Conservation (phyloP, 2,113 vertebrate species). For the Grammomys dolichurus region DNA sequence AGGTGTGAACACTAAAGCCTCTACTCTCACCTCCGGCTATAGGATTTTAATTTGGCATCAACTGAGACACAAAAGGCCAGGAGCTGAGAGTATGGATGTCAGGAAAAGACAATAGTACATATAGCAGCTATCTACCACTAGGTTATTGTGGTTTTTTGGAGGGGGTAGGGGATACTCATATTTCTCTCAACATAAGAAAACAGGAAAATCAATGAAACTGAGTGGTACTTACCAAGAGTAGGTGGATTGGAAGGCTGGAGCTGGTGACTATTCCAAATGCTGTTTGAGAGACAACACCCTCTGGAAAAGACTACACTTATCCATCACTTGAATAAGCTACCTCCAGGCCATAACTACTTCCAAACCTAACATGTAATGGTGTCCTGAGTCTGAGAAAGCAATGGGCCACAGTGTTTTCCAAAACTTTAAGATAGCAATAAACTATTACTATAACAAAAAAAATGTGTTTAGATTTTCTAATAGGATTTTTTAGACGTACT, state of each 20-base stretch:
- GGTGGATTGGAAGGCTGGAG: neutral
- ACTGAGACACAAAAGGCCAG: neutral
- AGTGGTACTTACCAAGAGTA: neutral
- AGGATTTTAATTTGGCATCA: neutral
- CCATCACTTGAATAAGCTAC: neutral
- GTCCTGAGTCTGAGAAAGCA: neutral
- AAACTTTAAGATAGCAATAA: neutral
- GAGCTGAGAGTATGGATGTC: neutral
- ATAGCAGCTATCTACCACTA: no score
- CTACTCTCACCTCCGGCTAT: neutral
- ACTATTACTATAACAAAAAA: neutral
- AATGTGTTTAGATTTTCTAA: neutral
- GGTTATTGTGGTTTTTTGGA: neutral
- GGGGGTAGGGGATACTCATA: fast-evolving
- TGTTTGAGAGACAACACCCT: neutral
- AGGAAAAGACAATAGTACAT: neutral
- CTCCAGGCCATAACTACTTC: neutral
- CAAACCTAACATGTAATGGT: neutral
- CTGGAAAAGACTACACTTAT: neutral
- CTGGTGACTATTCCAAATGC: neutral
- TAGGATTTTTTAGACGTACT: neutral
- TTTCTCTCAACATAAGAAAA: neutral
- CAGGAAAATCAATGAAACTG: neutral
- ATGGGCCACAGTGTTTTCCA: neutral
- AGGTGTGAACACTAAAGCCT: neutral